Percentiles rank a stretch among this genome's conserved stretches.
These are phyloP conservation scores for Archaeoteleia sp. DNA, from an alignment of 2,888 invertebrate genomes.

Conservation along the genomic window DNA sequence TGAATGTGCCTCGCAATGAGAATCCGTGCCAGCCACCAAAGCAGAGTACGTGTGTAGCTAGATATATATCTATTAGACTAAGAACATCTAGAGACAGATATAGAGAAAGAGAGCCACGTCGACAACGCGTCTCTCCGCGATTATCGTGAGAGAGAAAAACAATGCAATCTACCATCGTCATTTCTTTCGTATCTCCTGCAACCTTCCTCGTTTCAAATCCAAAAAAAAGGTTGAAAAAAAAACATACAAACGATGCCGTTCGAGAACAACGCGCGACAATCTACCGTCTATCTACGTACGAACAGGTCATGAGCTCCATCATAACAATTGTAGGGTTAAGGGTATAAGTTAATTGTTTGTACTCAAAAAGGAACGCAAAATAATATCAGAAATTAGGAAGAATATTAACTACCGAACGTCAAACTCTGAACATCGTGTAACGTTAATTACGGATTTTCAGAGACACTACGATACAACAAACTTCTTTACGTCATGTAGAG, in stretches of 20 bases:
- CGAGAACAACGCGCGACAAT: constrained; percentile 34
- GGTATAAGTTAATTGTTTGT: constrained; percentile 27
- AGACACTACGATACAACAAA: constrained; percentile 60
- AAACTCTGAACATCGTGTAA: constrained; percentile 46
- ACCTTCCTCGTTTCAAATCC: constrained; percentile 18
- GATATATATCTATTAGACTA: constrained; percentile 50
- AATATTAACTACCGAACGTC: constrained; percentile 64
- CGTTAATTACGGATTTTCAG: constrained; percentile 42
- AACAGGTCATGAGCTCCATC: constrained; percentile 51
- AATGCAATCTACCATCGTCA: constrained; percentile 51
- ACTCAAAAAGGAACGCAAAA: constrained; percentile 24
- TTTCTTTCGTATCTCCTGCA: constrained; percentile 41
- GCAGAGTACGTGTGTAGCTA: constrained; percentile 55
- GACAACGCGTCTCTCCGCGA: constrained; percentile 34
- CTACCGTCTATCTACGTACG: constrained; percentile 59
- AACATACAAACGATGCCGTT: constrained; percentile 27
- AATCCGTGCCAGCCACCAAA: constrained; percentile 50
- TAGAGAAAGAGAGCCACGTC: constrained; percentile 51
- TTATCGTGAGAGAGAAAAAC: constrained; percentile 37
- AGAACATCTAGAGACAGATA: constrained; percentile 54
- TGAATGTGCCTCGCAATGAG: constrained; percentile 30
- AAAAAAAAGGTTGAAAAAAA: constrained; percentile 27
- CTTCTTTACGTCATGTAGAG: constrained; percentile 68
- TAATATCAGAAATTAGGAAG: constrained; percentile 46
- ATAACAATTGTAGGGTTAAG: constrained; percentile 30